phyloP scores from a whole-genome alignment of 2,113 vertebrate species.

The Leptobrachium ailaonicum region DNA sequence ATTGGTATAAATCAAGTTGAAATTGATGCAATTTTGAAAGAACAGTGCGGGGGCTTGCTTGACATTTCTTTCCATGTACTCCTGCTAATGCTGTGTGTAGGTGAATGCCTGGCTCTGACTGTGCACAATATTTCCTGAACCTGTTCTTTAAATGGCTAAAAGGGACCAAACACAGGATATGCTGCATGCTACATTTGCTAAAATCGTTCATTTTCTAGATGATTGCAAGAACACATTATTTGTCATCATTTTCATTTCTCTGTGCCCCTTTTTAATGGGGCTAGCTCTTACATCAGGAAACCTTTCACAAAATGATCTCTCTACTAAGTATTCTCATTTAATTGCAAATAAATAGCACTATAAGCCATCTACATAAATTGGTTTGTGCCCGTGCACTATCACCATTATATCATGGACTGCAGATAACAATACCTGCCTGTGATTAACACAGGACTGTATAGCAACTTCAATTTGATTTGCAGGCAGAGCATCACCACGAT shows the following conservation, averaged over 20 bases:
- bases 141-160: neutral
- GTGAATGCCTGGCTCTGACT: neutral
- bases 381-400: too few relatives aligned
- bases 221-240: neutral
- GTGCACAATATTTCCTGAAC: neutral
- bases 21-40: neutral
- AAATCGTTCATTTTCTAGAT: neutral
- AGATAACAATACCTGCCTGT: too few relatives aligned
- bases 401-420: too few relatives aligned
- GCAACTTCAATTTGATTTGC: too few relatives aligned
- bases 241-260: neutral
- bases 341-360: too few relatives aligned
- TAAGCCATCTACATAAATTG: too few relatives aligned
- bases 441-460: too few relatives aligned
- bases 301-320: neutral
- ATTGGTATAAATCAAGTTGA: too few relatives aligned
- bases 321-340: too few relatives aligned
- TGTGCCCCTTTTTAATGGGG: neutral
- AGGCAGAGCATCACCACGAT: too few relatives aligned
- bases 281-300: neutral
- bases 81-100: conserved; percentile 4
- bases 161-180: neutral
- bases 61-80: neutral
- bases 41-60: neutral
- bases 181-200: neutral